Evolutionary conservation across 92 coral and sea anemone genomes (phyloP).

Genomic region (Siderastrea siderea): DNA sequence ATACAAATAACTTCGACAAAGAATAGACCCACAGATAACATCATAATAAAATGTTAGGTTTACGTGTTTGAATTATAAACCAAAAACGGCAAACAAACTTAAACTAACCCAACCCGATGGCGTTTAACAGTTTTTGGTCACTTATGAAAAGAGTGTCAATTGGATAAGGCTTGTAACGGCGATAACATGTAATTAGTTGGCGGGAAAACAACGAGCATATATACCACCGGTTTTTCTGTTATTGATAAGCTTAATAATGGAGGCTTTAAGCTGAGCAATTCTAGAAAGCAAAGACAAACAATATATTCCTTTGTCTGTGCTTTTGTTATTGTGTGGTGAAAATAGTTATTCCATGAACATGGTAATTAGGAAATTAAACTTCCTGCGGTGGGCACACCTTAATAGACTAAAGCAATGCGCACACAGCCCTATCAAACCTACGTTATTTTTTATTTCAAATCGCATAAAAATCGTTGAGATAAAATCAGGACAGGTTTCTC

Average conservation of each 20-base stretch:
- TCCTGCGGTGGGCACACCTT: conserved; percentile 36
- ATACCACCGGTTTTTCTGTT: conserved; percentile 16
- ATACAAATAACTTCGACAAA: conserved; percentile 41
- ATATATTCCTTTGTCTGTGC: conserved; percentile 22
- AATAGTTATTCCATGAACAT: conserved; percentile 18
- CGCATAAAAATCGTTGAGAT: not conserved
- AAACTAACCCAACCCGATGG: not conserved
- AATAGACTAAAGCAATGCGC: not conserved
- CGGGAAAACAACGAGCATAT: not conserved
- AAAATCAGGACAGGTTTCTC: not conserved
- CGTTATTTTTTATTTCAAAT: not conserved
- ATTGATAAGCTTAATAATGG: conserved; percentile 1
- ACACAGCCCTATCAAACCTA: not conserved
- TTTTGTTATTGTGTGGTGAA: conserved; percentile 16
- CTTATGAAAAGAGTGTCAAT: conserved; percentile 8
- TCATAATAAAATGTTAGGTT: conserved; percentile 31
- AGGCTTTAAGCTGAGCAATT: conserved; percentile 41
- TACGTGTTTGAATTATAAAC: conserved; percentile 34
- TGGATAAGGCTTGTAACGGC: not conserved
- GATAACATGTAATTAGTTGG: conserved; percentile 25
- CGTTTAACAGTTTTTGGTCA: not conserved
- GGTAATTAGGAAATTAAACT: conserved; percentile 17
- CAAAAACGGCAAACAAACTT: conserved; percentile 16
- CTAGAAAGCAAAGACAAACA: conserved; percentile 45
- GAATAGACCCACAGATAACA: conserved; percentile 28